Percentiles rank a stretch among this genome's conserved stretches.
Conservation (phyloP, 2,113 vertebrate species). For the Scomber colias region DNA sequence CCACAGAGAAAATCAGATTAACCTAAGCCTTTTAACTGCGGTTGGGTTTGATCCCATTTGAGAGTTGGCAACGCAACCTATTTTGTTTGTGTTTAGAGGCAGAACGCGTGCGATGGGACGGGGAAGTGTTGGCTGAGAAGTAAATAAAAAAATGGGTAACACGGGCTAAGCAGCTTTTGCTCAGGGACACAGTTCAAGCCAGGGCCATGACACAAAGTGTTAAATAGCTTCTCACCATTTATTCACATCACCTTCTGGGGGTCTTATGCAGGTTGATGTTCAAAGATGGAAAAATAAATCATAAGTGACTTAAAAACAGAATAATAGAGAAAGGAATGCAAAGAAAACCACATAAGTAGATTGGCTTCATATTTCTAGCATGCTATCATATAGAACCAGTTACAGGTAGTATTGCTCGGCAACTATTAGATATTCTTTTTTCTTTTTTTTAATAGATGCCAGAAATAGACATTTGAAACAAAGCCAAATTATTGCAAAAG, state of each 20-base stretch:
- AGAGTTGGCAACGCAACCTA: conserved; percentile 74
- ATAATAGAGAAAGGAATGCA: too few species aligned
- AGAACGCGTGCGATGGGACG: conserved; percentile 50
- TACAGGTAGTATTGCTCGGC: conserved; percentile 5
- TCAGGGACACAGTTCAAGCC: conserved; percentile 63
- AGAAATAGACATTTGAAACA: background rate
- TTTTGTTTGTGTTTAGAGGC: conserved; percentile 75
- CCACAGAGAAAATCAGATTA: conserved; percentile 82
- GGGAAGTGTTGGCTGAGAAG: conserved; percentile 34
- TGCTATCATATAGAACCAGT: background rate
- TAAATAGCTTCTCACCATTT: conserved; percentile 58
- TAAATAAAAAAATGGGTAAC: conserved; percentile 65
- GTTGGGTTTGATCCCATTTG: conserved; percentile 80
- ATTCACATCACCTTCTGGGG: conserved; percentile 14
- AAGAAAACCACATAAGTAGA: too few species aligned
- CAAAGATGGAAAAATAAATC: conserved; percentile 7
- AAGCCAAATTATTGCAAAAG: background rate
- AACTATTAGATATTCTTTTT: background rate
- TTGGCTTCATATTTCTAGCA: too few species aligned
- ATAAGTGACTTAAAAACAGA: background rate
- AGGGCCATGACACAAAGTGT: conserved; percentile 52
- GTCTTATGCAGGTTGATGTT: conserved; percentile 11
- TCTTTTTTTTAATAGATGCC: background rate
- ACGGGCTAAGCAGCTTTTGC: conserved; percentile 70
- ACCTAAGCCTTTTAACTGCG: conserved; percentile 78